Percentiles rank a stretch among this genome's conserved stretches.
These are phyloP conservation scores for Eupithecia exiguata DNA, from an alignment of 2,888 invertebrate species.

Conservation along the genomic window DNA sequence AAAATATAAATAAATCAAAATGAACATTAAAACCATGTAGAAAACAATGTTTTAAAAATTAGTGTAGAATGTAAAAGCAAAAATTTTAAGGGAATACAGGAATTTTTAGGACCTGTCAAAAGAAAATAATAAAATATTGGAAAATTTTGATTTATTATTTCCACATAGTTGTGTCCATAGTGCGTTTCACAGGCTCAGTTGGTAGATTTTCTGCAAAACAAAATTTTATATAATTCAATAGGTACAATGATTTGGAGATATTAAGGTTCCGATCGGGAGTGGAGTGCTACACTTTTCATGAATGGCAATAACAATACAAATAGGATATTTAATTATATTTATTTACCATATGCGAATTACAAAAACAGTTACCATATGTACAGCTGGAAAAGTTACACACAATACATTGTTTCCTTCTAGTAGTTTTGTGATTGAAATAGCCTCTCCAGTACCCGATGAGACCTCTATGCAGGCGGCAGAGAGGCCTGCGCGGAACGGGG, in stretches of 20 bases:
- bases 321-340: constrained; percentile 81
- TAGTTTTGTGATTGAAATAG: constrained; percentile 91
- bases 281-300: constrained; percentile 76
- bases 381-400: constrained; percentile 82
- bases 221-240: constrained; percentile 78
- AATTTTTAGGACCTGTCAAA: constrained; percentile 80
- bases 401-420: constrained; percentile 86
- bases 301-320: constrained; percentile 80
- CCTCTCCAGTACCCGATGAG: constrained; percentile 92
- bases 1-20: constrained; percentile 82
- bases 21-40: constrained; percentile 82
- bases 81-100: constrained; percentile 71
- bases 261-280: constrained; percentile 84
- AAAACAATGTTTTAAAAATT: constrained; percentile 73
- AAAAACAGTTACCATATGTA: constrained; percentile 84
- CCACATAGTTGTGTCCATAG: constrained; percentile 83
- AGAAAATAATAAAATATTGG: constrained; percentile 77
- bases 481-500: constrained; percentile 85
- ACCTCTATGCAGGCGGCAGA: constrained; percentile 87
- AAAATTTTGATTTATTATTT: constrained; percentile 84
- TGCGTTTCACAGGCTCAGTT: constrained; percentile 81
- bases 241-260: constrained; percentile 67
- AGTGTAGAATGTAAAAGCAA: constrained; percentile 72
- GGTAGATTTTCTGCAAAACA: constrained; percentile 81
- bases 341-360: constrained; percentile 77